These are phyloP conservation scores for Notolabrus celidotus DNA, from an alignment of 2,797 vertebrate species.

Conservation along the genomic window DNA sequence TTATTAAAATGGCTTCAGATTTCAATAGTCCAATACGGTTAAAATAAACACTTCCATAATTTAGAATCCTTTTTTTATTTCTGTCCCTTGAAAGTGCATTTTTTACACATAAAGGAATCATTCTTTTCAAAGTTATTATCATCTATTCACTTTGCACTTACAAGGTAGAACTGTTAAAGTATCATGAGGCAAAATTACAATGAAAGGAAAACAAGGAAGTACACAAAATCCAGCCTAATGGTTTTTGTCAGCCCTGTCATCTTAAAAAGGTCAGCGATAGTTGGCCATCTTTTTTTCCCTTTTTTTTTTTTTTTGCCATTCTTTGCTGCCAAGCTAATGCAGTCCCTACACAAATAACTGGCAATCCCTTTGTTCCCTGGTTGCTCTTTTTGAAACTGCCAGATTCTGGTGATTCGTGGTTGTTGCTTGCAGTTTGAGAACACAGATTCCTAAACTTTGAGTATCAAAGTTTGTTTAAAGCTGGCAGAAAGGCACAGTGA, in stretches of 20 bases:
- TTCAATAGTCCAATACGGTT: neutral
- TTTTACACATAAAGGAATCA: slow-evolving; percentile 6
- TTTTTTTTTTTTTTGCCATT: slow-evolving; percentile 19
- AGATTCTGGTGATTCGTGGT: neutral
- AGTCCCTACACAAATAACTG: slow-evolving; percentile 13
- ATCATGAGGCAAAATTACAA: slow-evolving; percentile 22
- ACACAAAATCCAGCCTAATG: neutral
- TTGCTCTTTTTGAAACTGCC: neutral
- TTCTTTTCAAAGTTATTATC: neutral
- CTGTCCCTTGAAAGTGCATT: neutral
- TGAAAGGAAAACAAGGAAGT: slow-evolving; percentile 16
- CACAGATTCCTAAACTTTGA: slow-evolving; percentile 17
- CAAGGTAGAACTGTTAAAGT: slow-evolving; percentile 4
- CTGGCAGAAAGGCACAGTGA: neutral
- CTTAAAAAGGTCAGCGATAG: neutral
- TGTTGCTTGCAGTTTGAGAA: slow-evolving; percentile 30
- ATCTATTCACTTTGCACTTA: slow-evolving; percentile 15
- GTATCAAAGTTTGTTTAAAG: slow-evolving; percentile 5
- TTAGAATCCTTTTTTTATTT: neutral
- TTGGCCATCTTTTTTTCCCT: neutral
- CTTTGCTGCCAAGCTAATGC: slow-evolving; percentile 7
- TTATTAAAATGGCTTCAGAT: too few relatives aligned
- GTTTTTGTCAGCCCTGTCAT: slow-evolving; percentile 12
- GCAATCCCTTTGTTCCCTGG: neutral
- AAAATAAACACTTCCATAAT: neutral